Conservation (phyloP, 2,888 invertebrate genomes). For the Himalopsyche anomala region DNA sequence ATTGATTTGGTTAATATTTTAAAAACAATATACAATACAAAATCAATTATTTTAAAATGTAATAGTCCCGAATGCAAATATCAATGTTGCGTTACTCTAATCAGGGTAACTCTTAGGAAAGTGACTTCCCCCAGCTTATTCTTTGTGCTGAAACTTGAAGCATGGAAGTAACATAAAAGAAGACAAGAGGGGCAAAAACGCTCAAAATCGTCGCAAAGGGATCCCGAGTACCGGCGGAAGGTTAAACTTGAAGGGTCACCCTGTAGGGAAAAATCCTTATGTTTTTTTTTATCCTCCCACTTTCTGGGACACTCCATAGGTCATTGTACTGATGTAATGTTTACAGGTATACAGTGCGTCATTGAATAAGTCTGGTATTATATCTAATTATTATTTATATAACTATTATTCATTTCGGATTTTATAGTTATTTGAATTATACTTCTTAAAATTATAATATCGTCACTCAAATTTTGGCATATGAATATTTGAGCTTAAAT, state of each 20-base stretch:
- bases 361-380: no score
- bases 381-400: no score
- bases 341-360: constrained; percentile 5
- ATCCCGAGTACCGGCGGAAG: constrained; percentile 35
- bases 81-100: not conserved
- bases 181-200: constrained; percentile 32
- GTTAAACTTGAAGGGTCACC: constrained; percentile 39
- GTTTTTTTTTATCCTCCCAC: constrained; percentile 26
- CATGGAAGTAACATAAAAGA: constrained; percentile 41
- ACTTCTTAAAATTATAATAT: no score
- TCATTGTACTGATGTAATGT: not conserved
- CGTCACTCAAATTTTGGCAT: no score
- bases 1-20: no score
- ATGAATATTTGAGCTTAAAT: no score
- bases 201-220: constrained; percentile 41
- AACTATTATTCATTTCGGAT: no score
- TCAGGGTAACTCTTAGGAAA: not conserved
- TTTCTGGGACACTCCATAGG: constrained; percentile 22
- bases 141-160: constrained; percentile 23
- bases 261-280: constrained; percentile 36
- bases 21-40: no score
- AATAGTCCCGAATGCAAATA: no score
- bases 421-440: no score
- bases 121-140: constrained; percentile 37
- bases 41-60: no score